Base-by-base conservation (phyloP, 2,797 vertebrate species). In the Gobionotothen gibberifrons region DNA sequence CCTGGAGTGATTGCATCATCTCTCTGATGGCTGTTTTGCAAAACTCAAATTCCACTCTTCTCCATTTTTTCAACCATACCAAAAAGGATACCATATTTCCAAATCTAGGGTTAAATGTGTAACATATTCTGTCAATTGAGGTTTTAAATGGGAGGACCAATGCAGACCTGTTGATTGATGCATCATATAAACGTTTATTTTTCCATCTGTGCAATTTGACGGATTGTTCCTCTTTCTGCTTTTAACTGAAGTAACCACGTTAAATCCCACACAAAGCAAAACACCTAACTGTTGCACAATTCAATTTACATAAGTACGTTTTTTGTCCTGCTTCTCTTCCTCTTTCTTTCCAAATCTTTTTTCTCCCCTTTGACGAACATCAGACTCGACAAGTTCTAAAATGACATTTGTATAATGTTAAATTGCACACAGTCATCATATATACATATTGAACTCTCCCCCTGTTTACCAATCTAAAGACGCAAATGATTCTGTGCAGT, bases 371-470 rank as follows among this genome's bases (percentile, higher is more conserved):
- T 79, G 68, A 81, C 21, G 3, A 36, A 46, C 32, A 14, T 55
- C 51, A 85, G 69, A 90, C 65, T 77, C 47, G 1, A 66, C 72
- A 86, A 53, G 65, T 86, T 79, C 77, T 61, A 61, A 78, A 83
- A 78, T 32, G 17, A 73, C 61, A 72, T 86, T 85, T 84, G 78
- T 40, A 65, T 81, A 61, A 62, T 54, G 78, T 72, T 9, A 76
- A 79, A 78, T 75, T 63, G 70, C 73, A 85, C 51, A 53, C 49
- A 74, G 58, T 15, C 29, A n/a, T 15, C 29, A n/a, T 82, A 19
- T 81, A 61, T 82, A 80, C 51, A 55, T n/a, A 32, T 74, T 82
- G 52, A 91, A 83, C 83, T 69, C 84, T 90, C 60, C 19, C 69
- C 62, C 40, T 60, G 70, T 85, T 85, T 72, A 84, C 65, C 81